A percentile compares a stretch with the other conserved stretches of the same genome.
Evolutionary conservation across 2,797 vertebrate genomes (phyloP).

Genomic region (Chaunax sp.): DNA sequence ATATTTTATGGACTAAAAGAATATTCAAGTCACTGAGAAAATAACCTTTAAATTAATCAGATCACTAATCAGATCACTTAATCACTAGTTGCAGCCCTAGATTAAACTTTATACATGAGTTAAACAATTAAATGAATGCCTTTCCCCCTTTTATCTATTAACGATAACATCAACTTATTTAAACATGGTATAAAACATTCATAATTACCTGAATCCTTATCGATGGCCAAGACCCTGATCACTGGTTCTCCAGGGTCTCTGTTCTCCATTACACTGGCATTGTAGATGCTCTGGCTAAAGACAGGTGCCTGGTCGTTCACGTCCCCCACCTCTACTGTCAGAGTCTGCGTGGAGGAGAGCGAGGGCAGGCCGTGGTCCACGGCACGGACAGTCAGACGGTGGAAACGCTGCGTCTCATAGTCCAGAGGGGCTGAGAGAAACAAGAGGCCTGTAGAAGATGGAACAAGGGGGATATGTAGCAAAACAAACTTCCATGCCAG

Average conservation of each 20-base stretch:
- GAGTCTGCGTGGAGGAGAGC: constrained; percentile 88
- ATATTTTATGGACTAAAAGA: too few relatives aligned
- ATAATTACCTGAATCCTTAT: constrained; percentile 89
- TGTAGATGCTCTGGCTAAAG: constrained; percentile 85
- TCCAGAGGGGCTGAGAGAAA: constrained; percentile 85
- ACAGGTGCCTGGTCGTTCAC: constrained; percentile 88
- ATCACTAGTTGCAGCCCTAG: too few relatives aligned
- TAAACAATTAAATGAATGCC: too few relatives aligned
- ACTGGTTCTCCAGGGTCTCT: constrained; percentile 83
- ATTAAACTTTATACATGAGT: too few relatives aligned
- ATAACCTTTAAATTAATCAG: too few relatives aligned
- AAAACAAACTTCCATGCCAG: neutral
- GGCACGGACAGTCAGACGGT: constrained; percentile 84
- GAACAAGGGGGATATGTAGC: neutral
- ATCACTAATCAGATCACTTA: too few relatives aligned
- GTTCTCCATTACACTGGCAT: constrained; percentile 88
- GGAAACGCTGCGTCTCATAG: constrained; percentile 81
- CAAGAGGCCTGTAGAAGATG: constrained; percentile 83
- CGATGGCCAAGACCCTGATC: constrained; percentile 85
- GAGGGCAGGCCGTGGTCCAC: constrained; percentile 84
- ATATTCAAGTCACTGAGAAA: too few relatives aligned
- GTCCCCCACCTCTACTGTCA: constrained; percentile 88
- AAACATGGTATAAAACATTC: neutral
- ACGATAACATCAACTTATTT: neutral
- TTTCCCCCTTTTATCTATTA: neutral